Evolutionary conservation across 2,113 vertebrate genomes (phyloP), one percentile per base, ranked within the genome.

Genomic region (Neolamprologus sp.): DNA sequence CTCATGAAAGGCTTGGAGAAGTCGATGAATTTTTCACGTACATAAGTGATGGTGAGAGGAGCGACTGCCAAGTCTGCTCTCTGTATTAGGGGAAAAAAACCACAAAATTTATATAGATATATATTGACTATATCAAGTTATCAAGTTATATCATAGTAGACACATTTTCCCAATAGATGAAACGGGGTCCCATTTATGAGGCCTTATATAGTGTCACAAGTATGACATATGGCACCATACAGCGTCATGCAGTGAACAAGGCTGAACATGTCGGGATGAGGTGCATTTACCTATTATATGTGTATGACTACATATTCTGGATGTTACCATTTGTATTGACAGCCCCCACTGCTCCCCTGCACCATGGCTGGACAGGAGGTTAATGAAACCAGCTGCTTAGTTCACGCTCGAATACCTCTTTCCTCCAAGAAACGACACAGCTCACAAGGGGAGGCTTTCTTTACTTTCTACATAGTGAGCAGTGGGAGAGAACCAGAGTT

Each of bases 1-100:
- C 96, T 99, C 97, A 99, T 97, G 93, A 99, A 99, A 80, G 99
- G 98, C 93, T 99, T 99, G 91, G 98, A 98, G 96, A 99, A 99
- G 94, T 99, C 99, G 0, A 99, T 97, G 3, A 98, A 98, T 91
- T 98, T 99, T 93, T 99, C 98, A 4, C 99, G 97, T 11, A 98
- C 95, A 0, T 99, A 99, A 49, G 98, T 99, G 94, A 99, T 99
- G 93, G 99, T 99, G 88, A 99, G 97, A 3, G 99, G 98, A 60
- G 98, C 98, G 35, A 99, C 98, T 0, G 99, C 98, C 95, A 99
- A 95, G 73, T 99, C 99, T 28, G 98, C 98, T 95, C 98, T 99
- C 99, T 99, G 95, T 26, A 85, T 17, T 1, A 9, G 17, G 47
- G 17, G 33, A 2, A 65, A 37, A 57, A 63, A 53, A 26, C 4